These are phyloP conservation scores for Pelodytes ibericus DNA, from an alignment of 2,797 vertebrate genomes.

Conservation along the genomic window DNA sequence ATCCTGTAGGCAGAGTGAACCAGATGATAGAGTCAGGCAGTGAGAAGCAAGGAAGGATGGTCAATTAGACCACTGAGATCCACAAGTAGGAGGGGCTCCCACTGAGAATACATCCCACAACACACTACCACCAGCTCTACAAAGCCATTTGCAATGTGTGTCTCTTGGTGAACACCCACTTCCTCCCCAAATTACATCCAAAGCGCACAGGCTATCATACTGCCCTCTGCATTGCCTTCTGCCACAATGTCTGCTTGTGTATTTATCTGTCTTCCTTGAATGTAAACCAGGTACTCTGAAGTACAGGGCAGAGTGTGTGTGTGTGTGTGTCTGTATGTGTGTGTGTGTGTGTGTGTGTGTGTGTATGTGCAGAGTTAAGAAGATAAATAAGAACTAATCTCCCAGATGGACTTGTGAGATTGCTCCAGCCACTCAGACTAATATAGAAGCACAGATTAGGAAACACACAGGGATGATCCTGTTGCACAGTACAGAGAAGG, in stretches of 20 bases:
- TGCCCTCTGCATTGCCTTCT: neutral
- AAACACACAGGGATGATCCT: neutral
- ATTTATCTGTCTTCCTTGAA: neutral
- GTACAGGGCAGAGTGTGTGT: constrained; percentile 45
- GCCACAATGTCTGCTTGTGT: neutral
- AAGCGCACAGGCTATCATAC: neutral
- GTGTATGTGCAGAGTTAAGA: constrained; percentile 65
- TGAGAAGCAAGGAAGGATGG: constrained; percentile 39
- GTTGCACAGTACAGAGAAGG: neutral
- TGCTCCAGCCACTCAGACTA: constrained; percentile 62
- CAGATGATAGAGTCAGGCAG: constrained; percentile 35
- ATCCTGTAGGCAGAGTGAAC: neutral
- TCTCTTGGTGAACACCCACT: constrained; percentile 37
- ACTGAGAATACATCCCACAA: constrained; percentile 62
- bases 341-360: constrained; percentile 47
- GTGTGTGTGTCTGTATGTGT: too few species aligned
- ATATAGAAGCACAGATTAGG: constrained; percentile 64
- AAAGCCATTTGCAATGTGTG: constrained; percentile 46
- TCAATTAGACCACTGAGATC: constrained; percentile 29
- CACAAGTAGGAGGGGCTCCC: constrained; percentile 45
- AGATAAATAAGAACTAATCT: constrained; percentile 69
- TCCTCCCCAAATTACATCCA: constrained; percentile 39
- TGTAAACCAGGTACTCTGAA: constrained; percentile 7
- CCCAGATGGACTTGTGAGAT: constrained; percentile 68
- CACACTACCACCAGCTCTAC: constrained; percentile 54